Conservation (phyloP, 2,113 vertebrate species). For the Tupaia chinensis region DNA sequence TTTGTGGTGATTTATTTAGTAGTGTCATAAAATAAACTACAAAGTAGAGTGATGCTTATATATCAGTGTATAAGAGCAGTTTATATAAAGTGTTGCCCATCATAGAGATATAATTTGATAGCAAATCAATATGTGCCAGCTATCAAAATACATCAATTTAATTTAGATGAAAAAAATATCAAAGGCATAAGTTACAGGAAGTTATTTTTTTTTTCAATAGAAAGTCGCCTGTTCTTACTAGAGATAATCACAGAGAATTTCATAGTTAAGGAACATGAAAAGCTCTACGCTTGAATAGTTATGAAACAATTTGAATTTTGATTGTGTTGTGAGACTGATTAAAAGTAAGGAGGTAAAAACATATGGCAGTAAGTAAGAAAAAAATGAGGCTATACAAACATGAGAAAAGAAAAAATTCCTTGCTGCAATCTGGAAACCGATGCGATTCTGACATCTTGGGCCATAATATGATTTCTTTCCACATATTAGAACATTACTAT, state of each 20-base stretch:
- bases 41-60: background rate
- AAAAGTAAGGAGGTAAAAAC: constrained; percentile 67
- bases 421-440: constrained; percentile 64
- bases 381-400: constrained; percentile 40
- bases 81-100: constrained; percentile 63
- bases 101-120: constrained; percentile 64
- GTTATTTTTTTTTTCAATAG: constrained; percentile 52
- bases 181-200: constrained; percentile 23
- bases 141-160: constrained; percentile 69
- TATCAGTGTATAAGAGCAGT: background rate
- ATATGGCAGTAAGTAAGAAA: constrained; percentile 67
- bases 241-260: constrained; percentile 15
- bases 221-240: constrained; percentile 26
- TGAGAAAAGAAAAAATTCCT: constrained; percentile 56
- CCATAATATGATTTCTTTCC: constrained; percentile 54
- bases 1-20: constrained; percentile 32
- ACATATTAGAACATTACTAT: constrained; percentile 22
- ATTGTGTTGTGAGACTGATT: constrained; percentile 68
- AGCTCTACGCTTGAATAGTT: background rate
- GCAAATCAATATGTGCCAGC: constrained; percentile 60
- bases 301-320: constrained; percentile 70
- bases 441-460: constrained; percentile 39
- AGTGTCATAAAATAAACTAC: constrained; percentile 34
- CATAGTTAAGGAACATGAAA: background rate
- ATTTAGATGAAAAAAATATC: constrained; percentile 58